These are phyloP conservation scores for Orchestes rusci DNA, from an alignment of 2,888 invertebrate species.

Conservation along the genomic window DNA sequence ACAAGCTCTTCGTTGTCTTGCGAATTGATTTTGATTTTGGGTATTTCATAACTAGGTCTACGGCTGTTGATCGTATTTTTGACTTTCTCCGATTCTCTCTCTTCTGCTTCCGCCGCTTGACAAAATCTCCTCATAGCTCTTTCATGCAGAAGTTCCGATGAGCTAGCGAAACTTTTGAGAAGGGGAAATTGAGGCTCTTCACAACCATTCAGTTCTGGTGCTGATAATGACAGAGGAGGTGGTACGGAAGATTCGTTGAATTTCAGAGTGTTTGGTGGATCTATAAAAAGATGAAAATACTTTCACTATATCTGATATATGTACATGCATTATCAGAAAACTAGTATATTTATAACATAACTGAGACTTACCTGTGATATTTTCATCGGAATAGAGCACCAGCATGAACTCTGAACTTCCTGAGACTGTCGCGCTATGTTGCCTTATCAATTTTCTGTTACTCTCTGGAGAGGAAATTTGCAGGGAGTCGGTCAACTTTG, in stretches of 20 bases:
- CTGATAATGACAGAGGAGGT: conserved; percentile 74
- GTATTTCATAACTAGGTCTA: conserved; percentile 32
- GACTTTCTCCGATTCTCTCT: conserved; percentile 48
- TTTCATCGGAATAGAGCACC: conserved; percentile 50
- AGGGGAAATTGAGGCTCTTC: conserved; percentile 50
- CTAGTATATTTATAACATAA: not conserved
- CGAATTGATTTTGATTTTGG: conserved; percentile 48
- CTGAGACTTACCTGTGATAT: conserved; percentile 34
- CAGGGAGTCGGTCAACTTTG: conserved; percentile 10
- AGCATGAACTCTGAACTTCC: conserved; percentile 78
- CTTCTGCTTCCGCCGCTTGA: conserved; percentile 67
- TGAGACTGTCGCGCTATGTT: conserved; percentile 46
- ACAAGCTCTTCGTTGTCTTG: conserved; percentile 46
- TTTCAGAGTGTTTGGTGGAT: conserved; percentile 45
- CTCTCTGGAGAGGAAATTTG: conserved; percentile 16
- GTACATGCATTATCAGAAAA: too few relatives aligned
- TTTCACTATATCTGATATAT: not conserved
- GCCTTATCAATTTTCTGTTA: conserved; percentile 24
- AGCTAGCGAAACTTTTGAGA: conserved; percentile 69
- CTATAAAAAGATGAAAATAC: conserved; percentile 24
- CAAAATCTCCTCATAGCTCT: conserved; percentile 76
- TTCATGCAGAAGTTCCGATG: conserved; percentile 75
- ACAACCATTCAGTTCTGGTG: conserved; percentile 63
- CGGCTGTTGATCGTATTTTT: conserved; percentile 23
- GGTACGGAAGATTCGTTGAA: conserved; percentile 63